A percentile compares a stretch with the other conserved stretches of the same genome.
phyloP scores from a whole-genome alignment of 2,888 invertebrate species.

The Timema cristinae region DNA sequence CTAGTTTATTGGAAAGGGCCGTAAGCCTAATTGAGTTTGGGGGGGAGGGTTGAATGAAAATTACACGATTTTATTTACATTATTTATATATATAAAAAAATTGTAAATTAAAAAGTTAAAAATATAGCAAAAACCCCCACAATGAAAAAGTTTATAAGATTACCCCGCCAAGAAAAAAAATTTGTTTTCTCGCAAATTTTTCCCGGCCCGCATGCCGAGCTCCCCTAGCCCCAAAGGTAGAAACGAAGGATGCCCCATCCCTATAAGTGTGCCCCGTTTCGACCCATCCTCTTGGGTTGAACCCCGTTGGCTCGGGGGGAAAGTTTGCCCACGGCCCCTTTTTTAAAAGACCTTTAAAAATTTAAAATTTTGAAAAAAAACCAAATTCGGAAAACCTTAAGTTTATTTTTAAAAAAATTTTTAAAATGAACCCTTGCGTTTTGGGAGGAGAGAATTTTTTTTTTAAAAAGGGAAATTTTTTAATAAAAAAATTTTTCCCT shows the following conservation, averaged over 20 bases:
- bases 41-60: too few relatives aligned
- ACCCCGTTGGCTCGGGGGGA: constrained; percentile 64
- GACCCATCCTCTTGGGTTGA: constrained; percentile 75
- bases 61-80: too few relatives aligned
- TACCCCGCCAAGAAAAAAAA: constrained; percentile 67
- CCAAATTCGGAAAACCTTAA: too few relatives aligned
- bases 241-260: constrained; percentile 57
- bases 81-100: too few relatives aligned
- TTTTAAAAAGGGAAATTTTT: too few relatives aligned
- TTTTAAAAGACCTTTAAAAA: constrained; percentile 85
- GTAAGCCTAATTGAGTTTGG: too few relatives aligned
- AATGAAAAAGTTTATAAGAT: constrained; percentile 20
- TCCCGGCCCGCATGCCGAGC: constrained; percentile 76
- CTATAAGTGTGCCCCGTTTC: constrained; percentile 44
- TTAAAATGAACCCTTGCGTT: not conserved
- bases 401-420: not conserved
- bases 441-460: not conserved
- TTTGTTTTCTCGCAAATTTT: constrained; percentile 75
- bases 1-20: too few relatives aligned
- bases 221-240: constrained; percentile 81
- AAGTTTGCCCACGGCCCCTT: constrained; percentile 65
- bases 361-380: constrained; percentile 61
- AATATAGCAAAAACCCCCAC: too few relatives aligned
- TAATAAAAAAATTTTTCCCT: too few relatives aligned
- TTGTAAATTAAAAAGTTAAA: too few relatives aligned